Evolutionary conservation across 2,888 invertebrate genomes (phyloP), one percentile per base, ranked within the genome.

Genomic region (Empis livida): DNA sequence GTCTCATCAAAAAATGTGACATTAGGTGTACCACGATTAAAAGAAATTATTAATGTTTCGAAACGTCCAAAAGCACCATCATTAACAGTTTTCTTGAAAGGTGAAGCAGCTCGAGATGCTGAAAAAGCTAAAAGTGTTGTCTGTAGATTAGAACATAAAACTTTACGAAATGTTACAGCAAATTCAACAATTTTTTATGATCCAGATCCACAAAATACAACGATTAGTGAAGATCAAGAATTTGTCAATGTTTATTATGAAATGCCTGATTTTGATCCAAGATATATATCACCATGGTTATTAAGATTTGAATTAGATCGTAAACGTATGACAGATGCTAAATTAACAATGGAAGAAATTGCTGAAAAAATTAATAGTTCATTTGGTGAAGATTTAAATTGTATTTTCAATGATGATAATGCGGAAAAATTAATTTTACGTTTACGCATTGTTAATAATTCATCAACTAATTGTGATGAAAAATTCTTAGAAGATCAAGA

Each of bases 1-100:
- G 96, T 96, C 59, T 96, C 95, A 0, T 94, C 95, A 46, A 96
- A 96, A 72, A 96, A 97, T 76, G 95, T 97, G 75, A 96, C 96
- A 1, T 80, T 96, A 43, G 96, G 96, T 77, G 96, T 97, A 55
- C 96, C 96, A 0, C 80, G 96, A 62, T 72, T 96, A 35, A 95
- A 96, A 67, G 87, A 87, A 79, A 86, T 87, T 57, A 97, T 97
- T 61, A 97, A 97, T 65, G 91, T 96, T 58, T 92, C 93, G 45
- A 96, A 96, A 71, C 88, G 88, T 67, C 95, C 96, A 1, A 96
- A 95, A 68, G 95, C 96, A 55, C 96, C 96, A 1, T 95, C 95
- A 11, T 77, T 97, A 45, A 96, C 96, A 0, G 94, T 97, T 0
- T 96, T 94, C 68, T 72, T 97, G 53, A 88, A 84, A 20, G 95